Conservation (phyloP, 2,797 vertebrate genomes). For the Sandelia bainsii region DNA sequence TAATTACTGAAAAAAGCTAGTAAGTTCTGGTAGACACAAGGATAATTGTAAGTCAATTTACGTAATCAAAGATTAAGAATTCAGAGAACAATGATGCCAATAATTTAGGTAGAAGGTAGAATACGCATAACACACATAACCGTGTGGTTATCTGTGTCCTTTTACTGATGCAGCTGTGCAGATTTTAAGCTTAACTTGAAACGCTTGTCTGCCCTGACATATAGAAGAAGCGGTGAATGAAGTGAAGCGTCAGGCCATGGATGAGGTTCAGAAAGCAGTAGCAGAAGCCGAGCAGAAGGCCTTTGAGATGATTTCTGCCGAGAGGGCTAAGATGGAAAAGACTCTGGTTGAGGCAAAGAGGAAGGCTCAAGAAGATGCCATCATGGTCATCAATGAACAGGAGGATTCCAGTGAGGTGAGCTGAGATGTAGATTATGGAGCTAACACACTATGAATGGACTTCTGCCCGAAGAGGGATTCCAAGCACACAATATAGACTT, state of each 20-base stretch:
- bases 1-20: too few species aligned
- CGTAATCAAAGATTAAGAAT: not conserved
- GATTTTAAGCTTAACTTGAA: not conserved
- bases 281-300: constrained; percentile 98
- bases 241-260: constrained; percentile 99
- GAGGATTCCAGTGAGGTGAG: constrained; percentile 98
- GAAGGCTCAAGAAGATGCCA: constrained; percentile 95
- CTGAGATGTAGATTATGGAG: not conserved
- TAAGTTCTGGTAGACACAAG: not conserved
- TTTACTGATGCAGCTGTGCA: not conserved
- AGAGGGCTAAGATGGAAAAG: constrained; percentile 98
- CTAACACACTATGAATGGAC: not conserved
- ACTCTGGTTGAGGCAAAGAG: constrained; percentile 95
- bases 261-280: constrained; percentile 97
- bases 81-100: not conserved
- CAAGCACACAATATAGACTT: not conserved
- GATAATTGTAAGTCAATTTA: not conserved
- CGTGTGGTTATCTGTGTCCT: not conserved
- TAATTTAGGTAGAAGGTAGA: not conserved
- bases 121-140: not conserved
- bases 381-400: constrained; percentile 96
- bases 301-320: constrained; percentile 95
- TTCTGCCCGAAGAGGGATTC: not conserved
- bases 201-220: not conserved
- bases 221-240: constrained; percentile 98